Evolutionary conservation across 2,888 invertebrate species (phyloP).

Genomic region (Lamellibrachia satsuma): DNA sequence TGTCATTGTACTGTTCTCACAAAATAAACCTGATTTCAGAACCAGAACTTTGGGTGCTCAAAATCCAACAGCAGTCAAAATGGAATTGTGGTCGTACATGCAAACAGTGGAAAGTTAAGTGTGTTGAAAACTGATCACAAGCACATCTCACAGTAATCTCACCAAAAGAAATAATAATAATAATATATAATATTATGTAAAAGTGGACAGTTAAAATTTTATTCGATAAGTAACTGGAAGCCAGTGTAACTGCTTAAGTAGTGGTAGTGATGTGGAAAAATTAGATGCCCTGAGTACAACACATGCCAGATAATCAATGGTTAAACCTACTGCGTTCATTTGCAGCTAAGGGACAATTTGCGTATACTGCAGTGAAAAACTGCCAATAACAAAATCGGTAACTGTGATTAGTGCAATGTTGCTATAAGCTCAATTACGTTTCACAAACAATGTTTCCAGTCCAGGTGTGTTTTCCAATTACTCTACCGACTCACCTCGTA

Average conservation of each 20-base stretch:
- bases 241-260: too few species aligned
- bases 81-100: neutral
- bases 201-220: too few species aligned
- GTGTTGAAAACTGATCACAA: neutral
- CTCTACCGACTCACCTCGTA: neutral
- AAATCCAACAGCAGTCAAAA: neutral
- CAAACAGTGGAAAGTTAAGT: neutral
- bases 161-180: neutral
- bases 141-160: neutral
- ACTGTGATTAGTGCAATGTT: neutral
- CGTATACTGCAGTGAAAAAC: neutral
- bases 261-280: too few species aligned
- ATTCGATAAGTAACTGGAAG: too few species aligned
- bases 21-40: neutral
- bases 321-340: neutral
- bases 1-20: neutral
- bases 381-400: neutral
- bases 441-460: neutral
- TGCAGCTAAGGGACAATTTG: neutral
- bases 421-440: neutral
- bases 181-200: too few species aligned
- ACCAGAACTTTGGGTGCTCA: neutral
- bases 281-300: too few species aligned
- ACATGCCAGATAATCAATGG: neutral
- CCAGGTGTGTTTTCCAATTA: neutral